Base-by-base conservation (phyloP, 2,888 invertebrate genomes). In the Stegana nigrithorax region DNA sequence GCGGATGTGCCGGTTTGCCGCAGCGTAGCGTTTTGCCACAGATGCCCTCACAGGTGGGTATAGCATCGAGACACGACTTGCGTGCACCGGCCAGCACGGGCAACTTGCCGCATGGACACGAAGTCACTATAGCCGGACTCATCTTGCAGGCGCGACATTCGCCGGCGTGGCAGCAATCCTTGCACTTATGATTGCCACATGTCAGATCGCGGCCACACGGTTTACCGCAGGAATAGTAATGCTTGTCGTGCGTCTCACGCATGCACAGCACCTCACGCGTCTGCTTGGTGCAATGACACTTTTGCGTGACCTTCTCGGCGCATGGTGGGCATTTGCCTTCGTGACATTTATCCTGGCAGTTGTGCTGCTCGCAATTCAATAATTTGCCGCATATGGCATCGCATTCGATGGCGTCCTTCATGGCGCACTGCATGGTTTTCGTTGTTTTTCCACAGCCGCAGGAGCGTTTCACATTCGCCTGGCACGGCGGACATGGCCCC, bases 401-500 rank as follows among this genome's bases (percentile, higher is more conserved):
- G 83, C 98, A 98, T 42, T 91, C 87, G 59, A 96, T 88, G 2
- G 90, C 85, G 53, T 90, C 85, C 65, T 91, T 91, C 64, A 91
- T 88, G 78, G 91, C 91, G 83, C 95, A 96, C 65, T 91, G 89
- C 53, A 93, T 89, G 0, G 89, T 87, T 71, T 89, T 89, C 1
- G 88, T 88, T 25, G 91, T 92, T 53, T 89, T 89, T 0, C 93
- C 93, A 78, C 96, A 96, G 2, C 93, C 93, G 73, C 96, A 96
- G 69, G 88, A 86, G 64, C 91, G 90, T 70, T 70, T 83, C 36
- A 94, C 90, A 75, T 91, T 92, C 1, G 93, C 91, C 71, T 90
- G 90, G 78, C 97, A 98, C 0, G 93, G 91, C 1, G 96, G 96
- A 85, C 98, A 98, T 0, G 97, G 96, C 0, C 98, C 98, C 0